These are phyloP conservation scores for Patagioenas fasciata DNA, from an alignment of 2,113 vertebrate species.

Conservation along the genomic window DNA sequence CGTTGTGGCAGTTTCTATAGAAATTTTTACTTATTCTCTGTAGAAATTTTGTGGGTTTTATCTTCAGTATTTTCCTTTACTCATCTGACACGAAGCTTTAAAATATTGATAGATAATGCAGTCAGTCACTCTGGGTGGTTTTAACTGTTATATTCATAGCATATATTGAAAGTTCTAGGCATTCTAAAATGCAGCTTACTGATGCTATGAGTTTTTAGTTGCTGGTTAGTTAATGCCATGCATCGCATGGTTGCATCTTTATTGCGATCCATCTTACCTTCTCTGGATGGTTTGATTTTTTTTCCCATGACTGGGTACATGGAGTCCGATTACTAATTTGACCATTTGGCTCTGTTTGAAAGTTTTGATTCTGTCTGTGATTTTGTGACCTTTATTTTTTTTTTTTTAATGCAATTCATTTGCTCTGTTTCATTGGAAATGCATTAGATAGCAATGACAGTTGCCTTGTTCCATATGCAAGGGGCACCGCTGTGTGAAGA, in stretches of 20 bases:
- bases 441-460: not conserved
- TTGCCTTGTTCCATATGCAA: not conserved
- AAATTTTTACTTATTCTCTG: not conserved
- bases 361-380: not conserved
- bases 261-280: not conserved
- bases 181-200: not conserved
- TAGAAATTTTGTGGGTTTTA: not conserved
- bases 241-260: not conserved
- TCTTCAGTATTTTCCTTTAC: not conserved
- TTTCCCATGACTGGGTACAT: not conserved
- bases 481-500: not conserved
- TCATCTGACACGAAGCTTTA: not conserved
- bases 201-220: not conserved
- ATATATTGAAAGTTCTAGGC: not conserved
- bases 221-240: not conserved
- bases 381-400: not conserved
- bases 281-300: not conserved
- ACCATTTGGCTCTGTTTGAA: not conserved
- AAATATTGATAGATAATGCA: not conserved
- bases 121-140: not conserved
- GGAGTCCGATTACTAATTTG: not conserved
- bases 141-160: not conserved
- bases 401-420: accelerated
- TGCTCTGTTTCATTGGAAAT: not conserved
- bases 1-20: not conserved